A percentile compares a stretch with the other conserved stretches of the same genome.
Evolutionary conservation across 2,113 vertebrate species (phyloP).

Genomic region (Stigmatopora nigra): DNA sequence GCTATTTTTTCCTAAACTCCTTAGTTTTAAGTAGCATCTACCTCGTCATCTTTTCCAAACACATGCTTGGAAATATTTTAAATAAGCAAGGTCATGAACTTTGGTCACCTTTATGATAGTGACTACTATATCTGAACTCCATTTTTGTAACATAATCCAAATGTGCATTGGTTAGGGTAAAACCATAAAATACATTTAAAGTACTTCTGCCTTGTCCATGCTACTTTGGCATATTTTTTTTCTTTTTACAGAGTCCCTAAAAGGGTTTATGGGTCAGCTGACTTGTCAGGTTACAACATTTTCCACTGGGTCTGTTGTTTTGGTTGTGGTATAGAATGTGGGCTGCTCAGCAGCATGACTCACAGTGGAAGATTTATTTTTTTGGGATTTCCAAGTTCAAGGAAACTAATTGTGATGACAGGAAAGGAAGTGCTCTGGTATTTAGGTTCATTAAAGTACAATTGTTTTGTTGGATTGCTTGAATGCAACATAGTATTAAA

Average conservation of each 20-base stretch:
- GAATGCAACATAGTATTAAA: neutral
- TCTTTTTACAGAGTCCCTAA: slow-evolving; percentile 1
- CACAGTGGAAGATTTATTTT: neutral
- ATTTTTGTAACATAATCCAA: neutral
- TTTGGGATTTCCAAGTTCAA: neutral
- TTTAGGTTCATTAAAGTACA: neutral
- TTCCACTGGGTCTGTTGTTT: slow-evolving; percentile 13
- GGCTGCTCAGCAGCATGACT: neutral
- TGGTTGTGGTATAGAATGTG: neutral
- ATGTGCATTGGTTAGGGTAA: neutral
- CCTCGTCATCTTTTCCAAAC: neutral
- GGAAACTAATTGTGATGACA: neutral
- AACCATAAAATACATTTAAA: neutral
- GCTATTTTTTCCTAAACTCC: neutral
- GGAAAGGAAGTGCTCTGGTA: neutral
- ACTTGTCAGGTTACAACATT: neutral
- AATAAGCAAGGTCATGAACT: neutral
- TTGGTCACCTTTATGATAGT: neutral
- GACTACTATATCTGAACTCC: neutral
- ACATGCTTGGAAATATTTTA: neutral
- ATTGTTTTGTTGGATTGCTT: neutral
- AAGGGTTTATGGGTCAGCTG: slow-evolving; percentile 4
- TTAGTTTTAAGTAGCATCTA: neutral
- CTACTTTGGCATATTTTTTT: neutral
- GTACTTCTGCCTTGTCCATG: neutral